A percentile compares a stretch with the other conserved stretches of the same genome.
Conservation (phyloP, 1,140 invertebrate species). For the Wiebesia pumilae region DNA sequence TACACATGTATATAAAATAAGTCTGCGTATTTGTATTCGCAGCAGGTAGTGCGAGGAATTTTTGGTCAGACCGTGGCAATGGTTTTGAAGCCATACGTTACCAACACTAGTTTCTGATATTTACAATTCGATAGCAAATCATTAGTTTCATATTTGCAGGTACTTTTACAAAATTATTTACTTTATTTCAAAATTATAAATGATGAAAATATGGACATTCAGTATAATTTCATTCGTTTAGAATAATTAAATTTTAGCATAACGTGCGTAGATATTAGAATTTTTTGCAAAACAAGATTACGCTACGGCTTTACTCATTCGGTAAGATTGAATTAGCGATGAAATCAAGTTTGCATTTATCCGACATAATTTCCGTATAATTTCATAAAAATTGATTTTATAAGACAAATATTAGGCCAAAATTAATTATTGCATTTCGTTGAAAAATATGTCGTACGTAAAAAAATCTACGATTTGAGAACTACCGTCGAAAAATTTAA, state of each 20-base stretch:
- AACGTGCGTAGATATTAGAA: no score
- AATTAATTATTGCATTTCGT: neutral
- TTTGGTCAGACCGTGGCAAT: neutral
- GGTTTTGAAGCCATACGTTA: neutral
- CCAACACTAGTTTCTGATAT: neutral
- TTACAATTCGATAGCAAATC: neutral
- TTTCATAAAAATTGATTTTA: neutral
- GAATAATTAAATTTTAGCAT: no score
- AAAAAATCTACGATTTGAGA: no score
- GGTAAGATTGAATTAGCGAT: neutral
- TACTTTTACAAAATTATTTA: neutral
- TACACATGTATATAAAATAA: neutral
- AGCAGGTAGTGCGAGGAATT: neutral
- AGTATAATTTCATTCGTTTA: no score
- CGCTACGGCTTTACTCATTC: neutral
- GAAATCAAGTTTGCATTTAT: neutral
- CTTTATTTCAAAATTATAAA: neutral
- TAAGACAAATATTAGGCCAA: neutral
- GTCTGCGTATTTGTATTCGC: neutral
- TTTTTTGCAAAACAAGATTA: no score
- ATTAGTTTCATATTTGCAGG: neutral
- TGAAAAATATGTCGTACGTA: neutral
- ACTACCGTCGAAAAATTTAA: neutral
- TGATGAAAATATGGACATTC: no score
- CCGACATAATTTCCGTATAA: neutral